These are phyloP conservation scores for Scolopax mira DNA, from an alignment of 2,113 vertebrate species.

Conservation along the genomic window DNA sequence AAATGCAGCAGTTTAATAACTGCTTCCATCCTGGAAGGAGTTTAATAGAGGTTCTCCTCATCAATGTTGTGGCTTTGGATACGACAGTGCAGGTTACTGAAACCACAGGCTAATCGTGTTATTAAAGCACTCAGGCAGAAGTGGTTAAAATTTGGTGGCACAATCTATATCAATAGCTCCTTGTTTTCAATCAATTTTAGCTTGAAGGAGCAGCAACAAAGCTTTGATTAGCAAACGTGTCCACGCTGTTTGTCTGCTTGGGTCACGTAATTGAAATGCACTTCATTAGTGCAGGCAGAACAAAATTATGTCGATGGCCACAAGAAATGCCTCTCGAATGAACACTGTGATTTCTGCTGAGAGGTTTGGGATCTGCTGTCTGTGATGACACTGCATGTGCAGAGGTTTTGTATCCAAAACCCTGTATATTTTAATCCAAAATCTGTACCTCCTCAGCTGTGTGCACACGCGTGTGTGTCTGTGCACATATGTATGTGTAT, in stretches of 20 bases:
- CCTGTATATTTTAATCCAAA: background rate
- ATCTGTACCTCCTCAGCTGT: background rate
- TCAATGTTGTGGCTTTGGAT: background rate
- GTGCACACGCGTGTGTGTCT: background rate
- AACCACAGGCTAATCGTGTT: background rate
- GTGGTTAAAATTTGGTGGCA: background rate
- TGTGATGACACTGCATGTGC: fast-evolving
- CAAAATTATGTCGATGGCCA: fast-evolving
- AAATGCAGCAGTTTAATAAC: background rate
- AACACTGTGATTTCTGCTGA: background rate
- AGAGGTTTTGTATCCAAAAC: background rate
- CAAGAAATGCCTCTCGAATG: background rate
- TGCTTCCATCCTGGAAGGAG: background rate
- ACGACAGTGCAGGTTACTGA: background rate
- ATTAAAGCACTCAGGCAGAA: background rate
- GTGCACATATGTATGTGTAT: background rate
- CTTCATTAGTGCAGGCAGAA: background rate
- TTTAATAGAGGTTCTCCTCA: background rate
- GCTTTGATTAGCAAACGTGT: background rate
- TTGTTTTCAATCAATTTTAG: background rate
- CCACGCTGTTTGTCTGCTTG: background rate
- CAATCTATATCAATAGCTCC: background rate
- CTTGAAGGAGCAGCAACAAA: background rate
- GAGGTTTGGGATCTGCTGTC: background rate
- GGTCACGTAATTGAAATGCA: background rate